Conservation (phyloP, 2,797 vertebrate species). For the Balearica regulorum region DNA sequence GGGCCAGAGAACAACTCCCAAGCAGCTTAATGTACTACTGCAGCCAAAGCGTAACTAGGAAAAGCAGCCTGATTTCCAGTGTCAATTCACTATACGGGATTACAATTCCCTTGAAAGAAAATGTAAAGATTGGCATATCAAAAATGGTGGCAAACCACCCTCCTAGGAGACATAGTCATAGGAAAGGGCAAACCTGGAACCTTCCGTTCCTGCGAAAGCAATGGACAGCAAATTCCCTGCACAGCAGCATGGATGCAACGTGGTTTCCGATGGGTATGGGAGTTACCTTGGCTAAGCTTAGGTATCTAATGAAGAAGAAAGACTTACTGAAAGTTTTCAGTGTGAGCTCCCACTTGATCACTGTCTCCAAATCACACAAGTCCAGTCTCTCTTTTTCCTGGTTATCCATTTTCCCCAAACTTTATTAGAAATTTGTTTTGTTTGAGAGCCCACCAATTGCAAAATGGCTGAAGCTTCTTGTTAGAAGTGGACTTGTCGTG, state of each 20-base stretch:
- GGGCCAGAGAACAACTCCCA: neutral
- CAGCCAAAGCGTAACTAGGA: neutral
- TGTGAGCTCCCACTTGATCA: neutral
- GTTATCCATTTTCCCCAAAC: neutral
- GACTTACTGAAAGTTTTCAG: neutral
- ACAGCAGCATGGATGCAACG: fast-evolving
- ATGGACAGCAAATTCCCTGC: neutral
- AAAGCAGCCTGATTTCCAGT: neutral
- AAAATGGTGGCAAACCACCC: neutral
- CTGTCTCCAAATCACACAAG: neutral
- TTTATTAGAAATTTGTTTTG: neutral
- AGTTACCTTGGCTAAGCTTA: neutral
- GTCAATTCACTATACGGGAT: neutral
- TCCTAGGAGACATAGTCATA: neutral
- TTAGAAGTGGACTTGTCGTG: neutral
- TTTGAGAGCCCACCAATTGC: neutral
- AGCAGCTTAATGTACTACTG: fast-evolving
- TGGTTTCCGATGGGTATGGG: neutral
- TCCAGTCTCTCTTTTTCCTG: neutral
- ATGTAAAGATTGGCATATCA: fast-evolving
- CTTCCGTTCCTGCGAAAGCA: neutral
- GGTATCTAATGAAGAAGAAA: neutral
- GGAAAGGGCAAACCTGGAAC: neutral
- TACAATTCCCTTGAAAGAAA: neutral
- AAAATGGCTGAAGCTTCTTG: neutral